Percentiles rank a stretch among this genome's conserved stretches.
Evolutionary conservation across 2,113 vertebrate species (phyloP).

Genomic region (Tragulus kanchil): DNA sequence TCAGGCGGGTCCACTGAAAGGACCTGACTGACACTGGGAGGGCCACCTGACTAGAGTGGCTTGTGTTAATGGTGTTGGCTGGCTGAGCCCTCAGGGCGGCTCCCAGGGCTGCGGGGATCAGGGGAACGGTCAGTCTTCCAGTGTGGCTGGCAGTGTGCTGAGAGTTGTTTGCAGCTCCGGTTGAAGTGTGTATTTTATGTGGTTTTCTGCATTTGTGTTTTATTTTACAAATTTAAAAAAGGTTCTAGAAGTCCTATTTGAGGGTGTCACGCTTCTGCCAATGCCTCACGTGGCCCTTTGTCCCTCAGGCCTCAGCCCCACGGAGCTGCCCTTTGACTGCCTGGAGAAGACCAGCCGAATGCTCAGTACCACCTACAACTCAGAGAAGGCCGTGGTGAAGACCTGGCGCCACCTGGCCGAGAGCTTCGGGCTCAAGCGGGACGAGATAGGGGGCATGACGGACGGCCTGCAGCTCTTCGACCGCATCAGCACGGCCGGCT

Average conservation of each 20-base stretch:
- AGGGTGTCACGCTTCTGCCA: neutral
- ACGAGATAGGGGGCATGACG: slow-evolving; percentile 98
- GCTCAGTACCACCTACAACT: slow-evolving; percentile 98
- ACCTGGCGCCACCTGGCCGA: slow-evolving; percentile 99
- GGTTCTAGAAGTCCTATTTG: neutral
- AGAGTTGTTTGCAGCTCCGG: neutral
- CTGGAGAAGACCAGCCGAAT: slow-evolving; percentile 98
- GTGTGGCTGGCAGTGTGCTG: neutral
- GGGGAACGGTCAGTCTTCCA: neutral
- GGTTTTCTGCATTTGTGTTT: slow-evolving; percentile 5
- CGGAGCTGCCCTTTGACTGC: slow-evolving; percentile 97
- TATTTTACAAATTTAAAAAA: neutral
- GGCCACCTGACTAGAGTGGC: neutral
- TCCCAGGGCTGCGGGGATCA: neutral
- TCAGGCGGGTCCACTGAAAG: neutral
- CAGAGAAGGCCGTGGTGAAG: slow-evolving; percentile 97
- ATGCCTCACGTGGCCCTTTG: neutral
- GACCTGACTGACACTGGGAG: neutral
- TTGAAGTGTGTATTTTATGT: neutral
- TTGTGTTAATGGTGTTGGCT: neutral
- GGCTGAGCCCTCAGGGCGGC: too few species aligned
- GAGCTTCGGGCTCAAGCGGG: slow-evolving; percentile 97
- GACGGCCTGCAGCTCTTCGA: slow-evolving; percentile 98
- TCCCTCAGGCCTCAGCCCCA: slow-evolving; percentile 94
- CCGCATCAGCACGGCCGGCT: slow-evolving; percentile 97